A percentile compares a stretch with the other conserved stretches of the same genome.
Evolutionary conservation across 23 tunicate genomes (phyloP).

Genomic region (Styela plicata): DNA sequence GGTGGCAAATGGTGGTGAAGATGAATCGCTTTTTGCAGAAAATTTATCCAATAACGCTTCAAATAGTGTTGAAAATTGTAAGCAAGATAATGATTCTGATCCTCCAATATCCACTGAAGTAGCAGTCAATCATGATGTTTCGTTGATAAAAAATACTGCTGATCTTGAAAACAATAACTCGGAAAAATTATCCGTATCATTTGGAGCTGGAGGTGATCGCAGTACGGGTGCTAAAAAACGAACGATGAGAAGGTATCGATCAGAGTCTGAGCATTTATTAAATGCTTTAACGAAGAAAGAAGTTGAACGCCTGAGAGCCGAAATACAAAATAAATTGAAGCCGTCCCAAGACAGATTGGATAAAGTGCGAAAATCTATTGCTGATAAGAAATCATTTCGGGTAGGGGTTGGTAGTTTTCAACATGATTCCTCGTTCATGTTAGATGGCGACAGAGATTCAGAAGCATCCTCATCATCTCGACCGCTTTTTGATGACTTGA

Average conservation of each 20-base stretch:
- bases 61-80: too few species aligned
- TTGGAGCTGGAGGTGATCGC: background rate
- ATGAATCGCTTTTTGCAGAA: too few species aligned
- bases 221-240: background rate
- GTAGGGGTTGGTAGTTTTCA: background rate
- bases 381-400: background rate
- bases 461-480: background rate
- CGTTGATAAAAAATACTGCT: background rate
- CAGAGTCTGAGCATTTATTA: slow-evolving; percentile 3
- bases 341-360: slow-evolving; percentile 14
- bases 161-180: background rate
- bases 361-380: background rate
- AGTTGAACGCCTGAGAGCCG: slow-evolving; percentile 13
- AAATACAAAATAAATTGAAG: slow-evolving; percentile 1
- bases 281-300: slow-evolving; percentile 12
- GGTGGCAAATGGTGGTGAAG: too few species aligned
- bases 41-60: too few species aligned
- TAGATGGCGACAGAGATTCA: background rate
- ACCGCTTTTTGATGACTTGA: background rate
- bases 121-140: too few species aligned
- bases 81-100: too few species aligned
- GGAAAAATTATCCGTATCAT: background rate
- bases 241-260: slow-evolving; percentile 10
- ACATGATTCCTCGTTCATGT: background rate
- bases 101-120: too few species aligned